phyloP scores from a whole-genome alignment of 1,140 invertebrate species.

The Caenorhabditis inopinata region DNA sequence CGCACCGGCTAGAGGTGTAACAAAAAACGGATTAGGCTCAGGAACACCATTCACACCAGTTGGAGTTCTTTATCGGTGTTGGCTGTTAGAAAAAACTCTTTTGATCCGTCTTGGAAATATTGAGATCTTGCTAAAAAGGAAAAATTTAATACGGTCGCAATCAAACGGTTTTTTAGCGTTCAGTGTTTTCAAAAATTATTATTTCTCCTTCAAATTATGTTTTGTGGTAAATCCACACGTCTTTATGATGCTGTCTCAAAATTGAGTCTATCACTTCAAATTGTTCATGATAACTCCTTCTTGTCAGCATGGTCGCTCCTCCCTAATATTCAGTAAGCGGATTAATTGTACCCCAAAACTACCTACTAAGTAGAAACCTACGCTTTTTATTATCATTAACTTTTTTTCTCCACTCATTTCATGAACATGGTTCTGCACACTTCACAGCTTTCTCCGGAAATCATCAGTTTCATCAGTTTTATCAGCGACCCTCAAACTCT shows the following conservation, averaged over 20 bases:
- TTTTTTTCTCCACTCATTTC: not conserved
- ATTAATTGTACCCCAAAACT: constrained; percentile 34
- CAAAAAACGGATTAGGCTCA: not conserved
- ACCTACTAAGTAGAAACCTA: constrained; percentile 32
- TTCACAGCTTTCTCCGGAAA: not conserved
- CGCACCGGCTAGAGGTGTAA: too few species aligned
- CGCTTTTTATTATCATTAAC: not conserved
- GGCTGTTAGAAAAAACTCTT: too few species aligned
- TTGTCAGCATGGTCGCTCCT: constrained; percentile 26
- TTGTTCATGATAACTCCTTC: constrained; percentile 14
- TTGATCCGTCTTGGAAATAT: too few species aligned
- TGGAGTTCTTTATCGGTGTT: too few species aligned
- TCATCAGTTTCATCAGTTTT: not conserved
- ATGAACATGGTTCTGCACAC: not conserved
- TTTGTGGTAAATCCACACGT: not conserved
- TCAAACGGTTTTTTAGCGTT: too few species aligned
- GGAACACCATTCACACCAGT: not conserved
- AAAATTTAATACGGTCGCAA: too few species aligned
- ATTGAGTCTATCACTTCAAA: not conserved
- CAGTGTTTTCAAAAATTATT: too few species aligned
- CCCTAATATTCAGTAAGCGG: constrained; percentile 5
- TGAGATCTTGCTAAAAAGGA: too few species aligned
- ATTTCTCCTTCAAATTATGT: too few species aligned
- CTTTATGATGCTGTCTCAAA: not conserved
- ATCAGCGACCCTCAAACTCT: not conserved